Base-by-base conservation (phyloP, 2,888 invertebrate species). In the Mythimna vitellina region DNA sequence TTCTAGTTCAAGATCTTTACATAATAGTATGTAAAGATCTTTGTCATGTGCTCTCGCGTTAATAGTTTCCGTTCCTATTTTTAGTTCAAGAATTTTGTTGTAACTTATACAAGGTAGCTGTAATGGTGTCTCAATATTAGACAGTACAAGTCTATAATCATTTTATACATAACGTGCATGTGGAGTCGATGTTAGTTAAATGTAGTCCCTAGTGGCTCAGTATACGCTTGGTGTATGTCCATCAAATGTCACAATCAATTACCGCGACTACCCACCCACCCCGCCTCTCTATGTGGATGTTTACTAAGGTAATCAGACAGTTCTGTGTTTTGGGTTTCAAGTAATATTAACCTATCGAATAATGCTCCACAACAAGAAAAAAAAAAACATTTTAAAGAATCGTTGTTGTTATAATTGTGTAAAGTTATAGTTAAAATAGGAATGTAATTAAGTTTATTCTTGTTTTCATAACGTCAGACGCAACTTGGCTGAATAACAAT, bases 171-270 rank as follows among this genome's bases (percentile, higher is more conserved):
- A 80, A 74, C 77, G 74, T 81, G 80, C 70, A 81, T 82, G 82
- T 62, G 66, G 66, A 78, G 70, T 80, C 79, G 53, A 78, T 83
- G 80, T 80, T 84, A 84, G 81, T 81, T 77, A 75, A 82, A 80
- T 81, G 88, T 81, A 86, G 86, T 93, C 93, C 93, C 94, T 86
- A 83, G 91, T 87, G 93, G 89, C 90, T 90, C 91, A 90, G 90
- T 90, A 90, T 89, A 90, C 90, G 90, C 88, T 87, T 89, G 90
- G 89, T 90, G 89, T 87, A 91, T 91, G 95, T 94, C 96, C 92
- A 92, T 95, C 95, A 95, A 90, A 93, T 89, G 95, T 95, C 95
- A 94, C 93, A 93, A 95, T 95, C 94, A 95, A 95, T 95, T 95
- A 95, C 92, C 84, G 87, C 87, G 85, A 87, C 90, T 87, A 85